A percentile compares a stretch with the other conserved stretches of the same genome.
These are phyloP conservation scores for Bombus breviceps DNA, from an alignment of 1,140 invertebrate genomes.

Conservation along the genomic window DNA sequence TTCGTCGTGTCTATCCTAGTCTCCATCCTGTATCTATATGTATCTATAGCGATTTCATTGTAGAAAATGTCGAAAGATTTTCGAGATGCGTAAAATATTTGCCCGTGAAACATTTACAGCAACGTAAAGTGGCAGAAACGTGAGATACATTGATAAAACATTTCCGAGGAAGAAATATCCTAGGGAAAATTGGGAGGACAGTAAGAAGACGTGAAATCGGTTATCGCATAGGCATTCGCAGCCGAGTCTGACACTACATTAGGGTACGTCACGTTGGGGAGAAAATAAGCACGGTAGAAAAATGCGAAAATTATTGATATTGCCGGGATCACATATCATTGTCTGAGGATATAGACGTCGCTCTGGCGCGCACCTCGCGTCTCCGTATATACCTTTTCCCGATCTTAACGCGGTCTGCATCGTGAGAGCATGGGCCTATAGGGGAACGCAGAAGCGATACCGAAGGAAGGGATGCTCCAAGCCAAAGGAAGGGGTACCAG, in stretches of 20 bases:
- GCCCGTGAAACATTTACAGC: no score
- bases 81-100: not conserved
- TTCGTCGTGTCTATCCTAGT: no score
- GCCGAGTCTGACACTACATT: conserved; percentile 41
- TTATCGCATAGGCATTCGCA: conserved; percentile 36
- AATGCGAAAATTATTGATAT: conserved; percentile 83
- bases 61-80: no score
- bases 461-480: conserved; percentile 2
- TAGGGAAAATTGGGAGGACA: conserved; percentile 37
- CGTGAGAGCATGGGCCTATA: conserved; percentile 31
- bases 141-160: conserved; percentile 8
- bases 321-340: conserved; percentile 82
- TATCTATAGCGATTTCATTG: not conserved
- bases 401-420: conserved; percentile 38
- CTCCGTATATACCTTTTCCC: conserved; percentile 60
- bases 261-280: conserved; percentile 36
- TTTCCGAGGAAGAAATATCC: conserved; percentile 5
- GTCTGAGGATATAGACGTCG: conserved; percentile 81
- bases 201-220: conserved; percentile 50
- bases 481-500: conserved; percentile 37
- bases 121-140: no score
- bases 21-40: no score
- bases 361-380: conserved; percentile 54
- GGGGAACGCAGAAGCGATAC: conserved; percentile 21
- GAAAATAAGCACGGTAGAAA: conserved; percentile 78